These are phyloP conservation scores for Percopsis omiscomaycus DNA, from an alignment of 2,797 vertebrate species.

Conservation along the genomic window DNA sequence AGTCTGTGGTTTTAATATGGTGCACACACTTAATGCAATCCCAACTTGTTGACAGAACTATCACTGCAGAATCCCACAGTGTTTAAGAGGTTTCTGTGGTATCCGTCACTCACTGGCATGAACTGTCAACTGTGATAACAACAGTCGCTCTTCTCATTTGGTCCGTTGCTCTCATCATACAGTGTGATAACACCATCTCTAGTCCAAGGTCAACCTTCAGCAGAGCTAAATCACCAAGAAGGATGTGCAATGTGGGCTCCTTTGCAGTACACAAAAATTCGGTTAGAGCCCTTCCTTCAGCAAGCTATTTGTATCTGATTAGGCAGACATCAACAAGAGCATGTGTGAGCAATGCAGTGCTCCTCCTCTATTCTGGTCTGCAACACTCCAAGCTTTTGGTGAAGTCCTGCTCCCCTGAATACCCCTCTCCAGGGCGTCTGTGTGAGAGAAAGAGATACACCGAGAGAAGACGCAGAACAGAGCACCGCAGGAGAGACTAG, in stretches of 20 bases:
- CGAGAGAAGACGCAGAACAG: no score
- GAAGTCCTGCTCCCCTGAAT: constrained; percentile 52
- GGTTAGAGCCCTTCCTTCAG: constrained; percentile 47
- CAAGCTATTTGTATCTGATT: constrained; percentile 58
- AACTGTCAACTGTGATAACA: constrained; percentile 37
- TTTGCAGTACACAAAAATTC: constrained; percentile 26
- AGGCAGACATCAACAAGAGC: constrained; percentile 55
- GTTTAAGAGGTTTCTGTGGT: constrained; percentile 20
- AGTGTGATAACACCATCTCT: constrained; percentile 23
- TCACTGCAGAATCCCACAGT: constrained; percentile 11
- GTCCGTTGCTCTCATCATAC: constrained; percentile 37
- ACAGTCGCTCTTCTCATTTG: constrained; percentile 19
- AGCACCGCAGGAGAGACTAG: not conserved
- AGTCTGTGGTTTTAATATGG: not conserved
- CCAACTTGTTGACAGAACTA: not conserved
- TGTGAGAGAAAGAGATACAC: not conserved
- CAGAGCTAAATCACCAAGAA: constrained; percentile 52
- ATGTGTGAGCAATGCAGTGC: constrained; percentile 26
- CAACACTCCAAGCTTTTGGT: constrained; percentile 29
- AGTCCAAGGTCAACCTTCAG: constrained; percentile 57
- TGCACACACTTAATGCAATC: not conserved
- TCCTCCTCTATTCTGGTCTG: constrained; percentile 5
- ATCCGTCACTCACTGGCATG: constrained; percentile 30
- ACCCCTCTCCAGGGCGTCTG: constrained; percentile 33
- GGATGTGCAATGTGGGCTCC: constrained; percentile 37